A percentile compares a stretch with the other conserved stretches of the same genome.
phyloP scores from a whole-genome alignment of 2,888 invertebrate species.

The Crocallis elinguaria region DNA sequence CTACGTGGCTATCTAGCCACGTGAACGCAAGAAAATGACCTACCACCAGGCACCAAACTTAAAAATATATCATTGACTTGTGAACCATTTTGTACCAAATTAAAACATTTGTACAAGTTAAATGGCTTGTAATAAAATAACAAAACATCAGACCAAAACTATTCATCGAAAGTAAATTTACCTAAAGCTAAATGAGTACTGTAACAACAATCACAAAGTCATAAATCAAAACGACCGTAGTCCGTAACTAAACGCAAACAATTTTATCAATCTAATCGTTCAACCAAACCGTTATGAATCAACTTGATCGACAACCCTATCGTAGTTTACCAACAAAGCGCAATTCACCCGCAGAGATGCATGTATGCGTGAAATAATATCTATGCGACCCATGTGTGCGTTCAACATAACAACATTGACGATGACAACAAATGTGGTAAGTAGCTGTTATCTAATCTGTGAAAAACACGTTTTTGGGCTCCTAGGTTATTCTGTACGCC shows the following conservation, averaged over 20 bases:
- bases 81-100: no score
- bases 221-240: constrained; percentile 28
- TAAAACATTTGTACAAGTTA: no score
- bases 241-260: constrained; percentile 18
- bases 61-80: no score
- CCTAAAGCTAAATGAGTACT: background rate
- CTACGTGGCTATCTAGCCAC: no score
- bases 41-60: no score
- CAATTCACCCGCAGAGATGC: constrained; percentile 77
- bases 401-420: constrained; percentile 58
- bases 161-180: no score
- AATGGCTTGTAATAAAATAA: no score
- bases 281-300: constrained; percentile 37
- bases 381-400: constrained; percentile 20
- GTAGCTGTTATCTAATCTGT: constrained; percentile 20
- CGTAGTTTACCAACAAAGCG: constrained; percentile 59
- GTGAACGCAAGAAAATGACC: no score
- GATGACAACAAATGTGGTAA: constrained; percentile 48
- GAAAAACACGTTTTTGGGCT: constrained; percentile 16
- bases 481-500: constrained; percentile 26
- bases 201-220: constrained; percentile 8
- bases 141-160: no score
- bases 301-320: constrained; percentile 58
- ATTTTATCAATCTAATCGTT: constrained; percentile 31
- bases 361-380: constrained; percentile 25